Conservation (phyloP, 2,113 vertebrate genomes). For the Gobius niger region DNA sequence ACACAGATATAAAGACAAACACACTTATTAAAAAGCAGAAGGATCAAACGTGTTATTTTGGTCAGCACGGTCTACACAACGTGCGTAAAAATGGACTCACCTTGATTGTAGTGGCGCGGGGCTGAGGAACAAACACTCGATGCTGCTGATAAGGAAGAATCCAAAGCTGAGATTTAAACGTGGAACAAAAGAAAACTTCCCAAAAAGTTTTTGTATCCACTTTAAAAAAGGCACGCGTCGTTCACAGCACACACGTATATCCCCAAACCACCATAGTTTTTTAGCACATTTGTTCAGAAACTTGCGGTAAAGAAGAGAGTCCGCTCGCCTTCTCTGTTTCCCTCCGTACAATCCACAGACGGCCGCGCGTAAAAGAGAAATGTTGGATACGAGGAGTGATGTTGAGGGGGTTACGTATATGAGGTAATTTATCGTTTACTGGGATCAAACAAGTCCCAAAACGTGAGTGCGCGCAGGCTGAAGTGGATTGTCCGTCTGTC, state of each 20-base stretch:
- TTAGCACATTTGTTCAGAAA: conserved; percentile 47
- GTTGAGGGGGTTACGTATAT: background rate
- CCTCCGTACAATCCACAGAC: conserved; percentile 4
- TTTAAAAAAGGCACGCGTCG: background rate
- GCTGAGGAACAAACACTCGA: conserved; percentile 42
- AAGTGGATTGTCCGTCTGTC: conserved; percentile 49
- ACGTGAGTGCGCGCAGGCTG: conserved; percentile 16
- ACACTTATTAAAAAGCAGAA: background rate
- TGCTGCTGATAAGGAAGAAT: conserved; percentile 27
- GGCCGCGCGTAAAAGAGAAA: background rate
- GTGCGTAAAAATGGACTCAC: conserved; percentile 42
- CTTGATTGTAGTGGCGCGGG: conserved; percentile 41
- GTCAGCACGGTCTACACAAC: background rate
- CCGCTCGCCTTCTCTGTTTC: background rate
- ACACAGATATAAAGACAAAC: too few species aligned
- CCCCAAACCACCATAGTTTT: conserved; percentile 28
- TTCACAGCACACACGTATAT: background rate
- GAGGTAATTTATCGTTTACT: background rate
- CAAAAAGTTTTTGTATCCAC: conserved; percentile 34
- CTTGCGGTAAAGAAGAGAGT: conserved; percentile 25
- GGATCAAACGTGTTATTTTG: background rate
- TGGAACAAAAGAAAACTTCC: conserved; percentile 29
- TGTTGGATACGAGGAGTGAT: background rate
- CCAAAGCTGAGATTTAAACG: conserved; percentile 31
- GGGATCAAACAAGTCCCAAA: conserved; percentile 9